phyloP scores from a whole-genome alignment of 1,140 invertebrate species.

The Pantala flavescens region DNA sequence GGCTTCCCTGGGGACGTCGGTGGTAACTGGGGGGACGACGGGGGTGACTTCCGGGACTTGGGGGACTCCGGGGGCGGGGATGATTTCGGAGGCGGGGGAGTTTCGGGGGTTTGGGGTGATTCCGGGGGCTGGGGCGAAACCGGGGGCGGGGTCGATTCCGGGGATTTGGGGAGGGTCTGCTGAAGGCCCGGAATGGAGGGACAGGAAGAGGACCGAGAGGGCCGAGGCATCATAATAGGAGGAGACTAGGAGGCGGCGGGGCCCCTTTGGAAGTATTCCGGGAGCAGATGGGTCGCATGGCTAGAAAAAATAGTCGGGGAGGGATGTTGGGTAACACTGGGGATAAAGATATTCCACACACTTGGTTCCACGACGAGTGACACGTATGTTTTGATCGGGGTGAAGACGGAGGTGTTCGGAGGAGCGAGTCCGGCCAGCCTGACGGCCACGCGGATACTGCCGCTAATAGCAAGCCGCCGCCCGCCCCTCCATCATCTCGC shows the following conservation, averaged over 20 bases:
- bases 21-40: too few species aligned
- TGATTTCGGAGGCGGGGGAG: not conserved
- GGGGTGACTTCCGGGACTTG: too few species aligned
- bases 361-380: not conserved
- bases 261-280: not conserved
- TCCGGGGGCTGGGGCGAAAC: not conserved
- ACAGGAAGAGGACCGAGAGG: not conserved
- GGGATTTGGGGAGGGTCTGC: not conserved
- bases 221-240: not conserved
- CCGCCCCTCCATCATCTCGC: not conserved
- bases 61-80: too few species aligned
- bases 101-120: not conserved
- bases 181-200: not conserved
- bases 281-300: not conserved
- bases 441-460: not conserved
- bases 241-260: not conserved
- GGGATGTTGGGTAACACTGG: not conserved
- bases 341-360: not conserved
- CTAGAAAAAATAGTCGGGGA: not conserved
- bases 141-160: not conserved
- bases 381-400: not conserved
- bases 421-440: slow-evolving; percentile 4
- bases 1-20: not conserved
- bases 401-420: not conserved
- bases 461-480: not conserved